These are phyloP conservation scores for Seriola quinqueradiata DNA, from an alignment of 2,113 vertebrate genomes.

Conservation along the genomic window DNA sequence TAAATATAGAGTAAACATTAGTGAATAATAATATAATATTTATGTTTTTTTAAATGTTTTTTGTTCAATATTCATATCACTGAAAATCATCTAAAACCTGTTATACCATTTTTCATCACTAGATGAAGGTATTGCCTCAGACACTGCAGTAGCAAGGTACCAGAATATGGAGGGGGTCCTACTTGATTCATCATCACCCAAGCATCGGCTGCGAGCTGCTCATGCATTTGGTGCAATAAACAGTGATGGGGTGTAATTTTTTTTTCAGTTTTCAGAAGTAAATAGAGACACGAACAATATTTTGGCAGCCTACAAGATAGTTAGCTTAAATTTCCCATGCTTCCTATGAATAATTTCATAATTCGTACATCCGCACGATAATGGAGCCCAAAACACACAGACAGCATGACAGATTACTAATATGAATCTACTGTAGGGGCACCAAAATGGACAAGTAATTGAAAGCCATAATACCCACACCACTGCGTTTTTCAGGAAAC, in stretches of 20 bases:
- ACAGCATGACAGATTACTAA: background rate
- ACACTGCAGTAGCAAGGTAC: background rate
- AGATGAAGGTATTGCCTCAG: conserved; percentile 52
- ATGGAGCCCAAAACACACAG: background rate
- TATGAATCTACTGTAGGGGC: accelerated
- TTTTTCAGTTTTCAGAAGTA: background rate
- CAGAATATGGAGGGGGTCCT: background rate
- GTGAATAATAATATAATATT: too few species aligned
- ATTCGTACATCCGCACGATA: background rate
- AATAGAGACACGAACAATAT: background rate
- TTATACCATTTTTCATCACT: conserved; percentile 34
- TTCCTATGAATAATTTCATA: background rate
- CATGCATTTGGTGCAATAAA: accelerated
- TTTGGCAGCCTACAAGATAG: background rate
- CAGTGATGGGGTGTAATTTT: background rate
- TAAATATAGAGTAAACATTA: too few species aligned
- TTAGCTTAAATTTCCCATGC: background rate
- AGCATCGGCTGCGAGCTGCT: background rate
- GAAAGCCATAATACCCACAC: accelerated
- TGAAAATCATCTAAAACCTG: background rate
- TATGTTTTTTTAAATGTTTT: too few species aligned
- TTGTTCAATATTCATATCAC: background rate
- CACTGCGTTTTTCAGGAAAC: conserved; percentile 9
- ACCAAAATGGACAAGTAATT: too few species aligned
- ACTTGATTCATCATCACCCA: background rate